Percentiles rank a stretch among this genome's conserved stretches.
phyloP scores from a whole-genome alignment of 2,113 vertebrate genomes.

The Protomyctophum bolini region DNA sequence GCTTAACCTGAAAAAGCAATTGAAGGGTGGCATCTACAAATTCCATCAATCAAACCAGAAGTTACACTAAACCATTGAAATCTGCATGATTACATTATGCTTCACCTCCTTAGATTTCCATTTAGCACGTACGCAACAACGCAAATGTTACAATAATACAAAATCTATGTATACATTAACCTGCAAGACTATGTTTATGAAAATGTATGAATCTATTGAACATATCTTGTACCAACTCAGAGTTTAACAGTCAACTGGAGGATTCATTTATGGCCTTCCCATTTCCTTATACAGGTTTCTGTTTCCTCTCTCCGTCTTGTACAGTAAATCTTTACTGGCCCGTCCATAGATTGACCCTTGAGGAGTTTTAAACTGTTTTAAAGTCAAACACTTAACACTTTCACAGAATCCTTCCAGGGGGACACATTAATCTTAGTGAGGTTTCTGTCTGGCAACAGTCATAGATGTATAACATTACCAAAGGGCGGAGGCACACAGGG shows the following conservation, averaged over 20 bases:
- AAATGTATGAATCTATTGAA: too few species aligned
- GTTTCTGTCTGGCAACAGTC: constrained; percentile 18
- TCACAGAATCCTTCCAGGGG: constrained; percentile 8
- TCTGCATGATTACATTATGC: background rate
- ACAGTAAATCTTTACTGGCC: constrained; percentile 7
- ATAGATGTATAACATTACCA: constrained; percentile 31
- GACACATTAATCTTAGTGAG: constrained; percentile 32
- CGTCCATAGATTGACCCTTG: constrained; percentile 3
- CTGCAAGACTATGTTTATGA: too few species aligned
- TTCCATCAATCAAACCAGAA: background rate
- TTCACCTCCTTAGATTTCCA: too few species aligned
- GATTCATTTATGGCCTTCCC: background rate
- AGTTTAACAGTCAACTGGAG: background rate
- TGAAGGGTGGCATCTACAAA: constrained; percentile 2
- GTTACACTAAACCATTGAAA: constrained; percentile 17
- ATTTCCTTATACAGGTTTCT: background rate
- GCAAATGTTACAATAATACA: too few species aligned
- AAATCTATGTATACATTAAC: too few species aligned
- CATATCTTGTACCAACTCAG: background rate
- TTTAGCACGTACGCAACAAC: too few species aligned
- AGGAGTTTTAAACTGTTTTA: constrained; percentile 4
- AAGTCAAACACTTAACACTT: constrained; percentile 31
- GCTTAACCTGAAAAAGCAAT: constrained; percentile 25
- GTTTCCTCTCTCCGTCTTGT: constrained; percentile 12
- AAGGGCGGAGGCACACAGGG: constrained; percentile 18